Base-by-base conservation (phyloP, 2,888 invertebrate genomes). In the Cantharis rufa region DNA sequence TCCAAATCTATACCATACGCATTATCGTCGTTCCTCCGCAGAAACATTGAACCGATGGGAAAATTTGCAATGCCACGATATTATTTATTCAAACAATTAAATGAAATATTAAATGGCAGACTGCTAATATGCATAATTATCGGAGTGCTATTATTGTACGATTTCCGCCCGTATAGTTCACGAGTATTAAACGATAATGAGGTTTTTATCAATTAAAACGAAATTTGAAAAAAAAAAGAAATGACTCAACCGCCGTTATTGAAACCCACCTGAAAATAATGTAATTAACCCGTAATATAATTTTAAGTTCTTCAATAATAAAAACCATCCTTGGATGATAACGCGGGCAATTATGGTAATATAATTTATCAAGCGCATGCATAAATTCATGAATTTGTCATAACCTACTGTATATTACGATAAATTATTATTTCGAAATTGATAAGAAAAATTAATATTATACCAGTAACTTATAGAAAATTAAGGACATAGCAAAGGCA, bases 331-430 rank as follows among this genome's bases (percentile, higher is more conserved):
- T 72, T 72, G 78, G 70, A 74, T 77, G 71, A 74, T 61, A 24
- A 21, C 18, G 16, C 16, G 69, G 32, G 63, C 72, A 75, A 76
- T 76, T 76, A 76, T 76, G 76, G 72, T 76, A 76, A 76, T 76
- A 72, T 64, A 72, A 72, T 72, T 77, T 78, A 78, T 78, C 78
- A 70, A 15, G n/a, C 21, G 28, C 72, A 75, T 78, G 68, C 78
- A 78, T 78, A 78, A 78, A 78, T 78, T 74, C 75, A 78, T 78
- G 78, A 78, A 75, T 78, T 78, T 61, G 78, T 75, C 75, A 78
- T 32, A 74, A 74, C 32, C 61, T 77, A 74, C 74, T 74, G 61
- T n/a, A 48, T 74, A 74, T 77, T 71, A 74, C n/a, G 48, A 48
- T 48, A 77, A 74, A 66, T 66, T 66, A 66, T 66, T 66, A 18